These are phyloP conservation scores for Pteropus alecto DNA, from an alignment of 2,113 vertebrate species.

Conservation along the genomic window DNA sequence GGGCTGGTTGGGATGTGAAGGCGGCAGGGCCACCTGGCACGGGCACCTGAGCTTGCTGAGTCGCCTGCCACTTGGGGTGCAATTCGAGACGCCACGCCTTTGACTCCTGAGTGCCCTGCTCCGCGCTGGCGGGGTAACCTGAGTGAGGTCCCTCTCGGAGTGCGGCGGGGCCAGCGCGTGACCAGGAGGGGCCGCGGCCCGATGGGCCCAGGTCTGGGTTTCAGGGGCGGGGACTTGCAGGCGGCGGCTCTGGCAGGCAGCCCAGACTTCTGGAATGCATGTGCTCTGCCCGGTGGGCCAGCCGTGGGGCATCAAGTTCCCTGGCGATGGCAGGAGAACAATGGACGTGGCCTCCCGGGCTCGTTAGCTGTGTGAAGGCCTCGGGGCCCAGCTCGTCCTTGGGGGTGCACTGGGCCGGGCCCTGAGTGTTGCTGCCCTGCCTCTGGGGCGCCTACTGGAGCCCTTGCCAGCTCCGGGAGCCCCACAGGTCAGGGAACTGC, in stretches of 20 bases:
- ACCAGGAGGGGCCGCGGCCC: background rate
- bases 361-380: slow-evolving; percentile 3
- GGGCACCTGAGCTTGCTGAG: background rate
- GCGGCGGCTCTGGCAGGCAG: slow-evolving; percentile 39
- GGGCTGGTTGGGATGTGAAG: background rate
- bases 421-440: background rate
- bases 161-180: background rate
- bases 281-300: slow-evolving; percentile 42
- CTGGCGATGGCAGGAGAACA: slow-evolving; percentile 20
- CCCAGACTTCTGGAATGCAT: slow-evolving; percentile 69
- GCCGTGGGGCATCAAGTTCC: slow-evolving; percentile 36
- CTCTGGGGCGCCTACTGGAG: background rate
- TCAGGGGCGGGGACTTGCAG: slow-evolving; percentile 33
- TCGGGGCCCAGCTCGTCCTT: background rate
- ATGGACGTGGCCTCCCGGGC: slow-evolving; percentile 26
- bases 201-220: slow-evolving; percentile 47
- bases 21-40: background rate
- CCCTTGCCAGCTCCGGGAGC: background rate
- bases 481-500: background rate
- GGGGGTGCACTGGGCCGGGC: background rate
- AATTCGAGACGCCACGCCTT: background rate
- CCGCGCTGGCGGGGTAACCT: background rate
- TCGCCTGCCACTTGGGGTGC: background rate
- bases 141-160: background rate
- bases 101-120: background rate